Evolutionary conservation across 2,113 vertebrate genomes (phyloP).

Genomic region (Nothocercus nigrocapillus): DNA sequence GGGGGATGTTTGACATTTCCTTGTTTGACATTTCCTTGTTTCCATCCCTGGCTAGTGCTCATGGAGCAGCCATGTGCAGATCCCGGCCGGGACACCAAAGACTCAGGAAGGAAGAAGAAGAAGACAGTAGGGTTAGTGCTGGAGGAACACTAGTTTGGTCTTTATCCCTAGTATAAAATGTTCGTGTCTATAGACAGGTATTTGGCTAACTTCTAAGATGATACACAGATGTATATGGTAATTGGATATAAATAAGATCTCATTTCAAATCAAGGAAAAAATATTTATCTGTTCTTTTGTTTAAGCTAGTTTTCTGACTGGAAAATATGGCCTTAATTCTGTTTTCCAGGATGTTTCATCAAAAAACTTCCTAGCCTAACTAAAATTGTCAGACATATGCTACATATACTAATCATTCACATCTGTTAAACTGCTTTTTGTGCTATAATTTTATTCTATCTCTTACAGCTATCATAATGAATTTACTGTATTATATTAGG

Average conservation of each 20-base stretch:
- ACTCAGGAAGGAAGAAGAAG: neutral
- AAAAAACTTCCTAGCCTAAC: neutral
- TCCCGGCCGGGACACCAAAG: neutral
- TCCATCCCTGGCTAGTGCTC: accelerated
- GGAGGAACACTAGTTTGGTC: neutral
- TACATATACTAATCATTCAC: neutral
- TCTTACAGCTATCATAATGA: neutral
- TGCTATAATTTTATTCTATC: neutral
- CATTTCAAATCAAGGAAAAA: neutral
- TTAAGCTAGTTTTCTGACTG: neutral
- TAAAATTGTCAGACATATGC: neutral
- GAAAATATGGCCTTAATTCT: neutral
- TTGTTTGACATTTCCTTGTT: too few species aligned
- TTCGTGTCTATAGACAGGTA: neutral
- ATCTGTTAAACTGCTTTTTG: neutral
- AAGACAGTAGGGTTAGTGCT: neutral
- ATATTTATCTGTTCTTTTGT: neutral
- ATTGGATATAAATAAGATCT: neutral
- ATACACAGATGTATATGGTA: neutral
- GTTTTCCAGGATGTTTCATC: neutral
- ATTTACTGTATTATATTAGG: neutral
- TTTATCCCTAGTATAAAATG: neutral
- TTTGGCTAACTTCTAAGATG: neutral
- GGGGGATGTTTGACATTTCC: neutral
- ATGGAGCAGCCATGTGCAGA: neutral